Evolutionary conservation across 2,113 vertebrate species (phyloP).

Genomic region (Spilogale gracilis): DNA sequence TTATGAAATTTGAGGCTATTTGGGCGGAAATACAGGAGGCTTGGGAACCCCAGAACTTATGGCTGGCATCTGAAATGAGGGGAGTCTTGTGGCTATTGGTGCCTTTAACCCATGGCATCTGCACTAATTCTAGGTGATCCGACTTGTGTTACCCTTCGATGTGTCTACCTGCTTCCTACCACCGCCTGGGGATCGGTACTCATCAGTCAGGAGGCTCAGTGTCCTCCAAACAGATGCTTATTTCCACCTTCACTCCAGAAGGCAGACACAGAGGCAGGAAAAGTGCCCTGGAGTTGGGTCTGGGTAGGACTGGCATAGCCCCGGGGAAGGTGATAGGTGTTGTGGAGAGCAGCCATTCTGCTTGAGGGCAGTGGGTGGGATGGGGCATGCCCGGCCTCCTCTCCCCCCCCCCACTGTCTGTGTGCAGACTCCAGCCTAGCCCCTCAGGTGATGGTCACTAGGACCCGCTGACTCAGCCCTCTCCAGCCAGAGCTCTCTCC

Average conservation of each 20-base stretch:
- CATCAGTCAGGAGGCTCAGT: not conserved
- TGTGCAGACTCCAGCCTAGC: not conserved
- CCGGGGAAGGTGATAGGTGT: not conserved
- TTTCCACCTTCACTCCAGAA: not conserved
- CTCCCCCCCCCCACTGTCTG: not conserved
- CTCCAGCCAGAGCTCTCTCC: not conserved
- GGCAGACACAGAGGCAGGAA: not conserved
- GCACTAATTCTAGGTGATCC: not conserved
- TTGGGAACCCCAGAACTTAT: not conserved
- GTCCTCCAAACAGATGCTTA: not conserved
- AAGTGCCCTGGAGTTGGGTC: not conserved
- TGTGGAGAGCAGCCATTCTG: accelerated
- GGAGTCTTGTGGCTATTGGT: not conserved
- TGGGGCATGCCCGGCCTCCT: not conserved
- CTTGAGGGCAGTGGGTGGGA: not conserved
- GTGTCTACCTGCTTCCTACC: not conserved
- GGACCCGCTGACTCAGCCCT: not conserved
- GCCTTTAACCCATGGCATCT: not conserved
- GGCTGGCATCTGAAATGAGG: not conserved
- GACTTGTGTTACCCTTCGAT: not conserved
- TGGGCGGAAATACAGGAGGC: not conserved
- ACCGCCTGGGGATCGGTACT: not conserved
- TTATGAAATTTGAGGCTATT: not conserved
- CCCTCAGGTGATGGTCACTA: accelerated
- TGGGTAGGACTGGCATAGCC: accelerated